Base-by-base conservation (phyloP, 2,888 invertebrate species). In the Philaethria dido region DNA sequence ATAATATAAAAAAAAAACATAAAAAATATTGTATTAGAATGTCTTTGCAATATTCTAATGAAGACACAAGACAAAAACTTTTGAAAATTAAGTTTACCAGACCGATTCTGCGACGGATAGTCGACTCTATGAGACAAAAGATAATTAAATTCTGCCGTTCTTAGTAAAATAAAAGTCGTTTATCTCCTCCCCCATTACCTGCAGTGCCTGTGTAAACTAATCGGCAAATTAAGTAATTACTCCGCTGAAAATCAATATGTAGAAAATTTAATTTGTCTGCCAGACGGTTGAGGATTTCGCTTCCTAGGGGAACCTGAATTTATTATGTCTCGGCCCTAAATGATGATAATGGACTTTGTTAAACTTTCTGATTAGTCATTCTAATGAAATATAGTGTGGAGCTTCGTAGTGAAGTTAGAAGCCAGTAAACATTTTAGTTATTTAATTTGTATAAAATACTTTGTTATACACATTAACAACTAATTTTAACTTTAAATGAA, bases 141-240 rank as follows among this genome's bases (percentile, higher is more conserved):
- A 64, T 63, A 72, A 72, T 70, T 64, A 66, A 69, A 70, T 68
- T 70, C 42, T 61, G 39, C 36, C 62, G 59, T 66, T 62, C 62
- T 70, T 66, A 68, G 50, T 59, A 52, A 63, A 69, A 68, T 69
- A 69, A 69, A 68, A 66, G 62, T 69, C 65, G 82, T 85, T 85
- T 84, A 87, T 86, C 84, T 84, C 78, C 74, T 79, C 83, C 85
- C 83, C 79, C 77, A 77, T 60, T 77, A 78, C 74, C 77, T 78
- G 79, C 77, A 82, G 76, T 78, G 78, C 76, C 77, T 80, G 82
- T 82, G 84, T 85, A 82, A 88, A 88, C 84, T 88, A 85, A 88
- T 88, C 85, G 84, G 77, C 79, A 84, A 88, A 88, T 88, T 86
- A 87, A 85, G 81, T 88, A 88, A 89, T 87, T 87, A 87, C 81